A percentile compares a stretch with the other conserved stretches of the same genome.
Evolutionary conservation across 2,113 vertebrate genomes (phyloP).

Genomic region (Penelope pileata): DNA sequence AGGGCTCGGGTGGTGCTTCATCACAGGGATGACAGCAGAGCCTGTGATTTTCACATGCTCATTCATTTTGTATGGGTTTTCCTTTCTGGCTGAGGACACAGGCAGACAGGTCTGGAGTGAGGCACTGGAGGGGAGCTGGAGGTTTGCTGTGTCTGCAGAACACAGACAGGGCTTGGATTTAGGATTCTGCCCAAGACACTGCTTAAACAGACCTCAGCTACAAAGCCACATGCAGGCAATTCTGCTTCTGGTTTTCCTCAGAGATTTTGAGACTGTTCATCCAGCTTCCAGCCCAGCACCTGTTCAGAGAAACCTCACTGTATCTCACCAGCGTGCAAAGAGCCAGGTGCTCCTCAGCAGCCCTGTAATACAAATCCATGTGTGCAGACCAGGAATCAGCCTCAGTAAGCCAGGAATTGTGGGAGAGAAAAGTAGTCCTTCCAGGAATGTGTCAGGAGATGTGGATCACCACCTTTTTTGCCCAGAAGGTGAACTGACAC

Average conservation of each 20-base stretch:
- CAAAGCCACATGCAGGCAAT: neutral
- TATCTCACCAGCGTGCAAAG: neutral
- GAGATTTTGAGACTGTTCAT: neutral
- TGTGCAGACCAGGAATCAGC: neutral
- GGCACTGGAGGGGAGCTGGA: neutral
- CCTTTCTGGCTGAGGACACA: neutral
- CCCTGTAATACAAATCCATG: neutral
- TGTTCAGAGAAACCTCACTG: neutral
- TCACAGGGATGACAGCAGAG: conserved; percentile 22
- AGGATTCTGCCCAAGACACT: neutral
- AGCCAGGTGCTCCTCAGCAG: accelerated
- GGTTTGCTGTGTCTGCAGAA: neutral
- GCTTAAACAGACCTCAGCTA: neutral
- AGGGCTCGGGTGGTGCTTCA: neutral
- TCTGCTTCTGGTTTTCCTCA: neutral
- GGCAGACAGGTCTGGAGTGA: neutral
- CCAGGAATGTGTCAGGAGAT: neutral
- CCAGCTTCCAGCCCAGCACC: neutral
- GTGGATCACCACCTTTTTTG: neutral
- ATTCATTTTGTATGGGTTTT: conserved; percentile 1
- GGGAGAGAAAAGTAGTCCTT: neutral
- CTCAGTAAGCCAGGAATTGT: neutral
- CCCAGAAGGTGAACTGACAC: neutral
- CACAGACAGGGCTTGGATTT: neutral
- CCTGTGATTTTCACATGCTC: neutral